Evolutionary conservation across 2,888 invertebrate genomes (phyloP), one percentile per base, ranked within the genome.

Genomic region (Drosophila recens): DNA sequence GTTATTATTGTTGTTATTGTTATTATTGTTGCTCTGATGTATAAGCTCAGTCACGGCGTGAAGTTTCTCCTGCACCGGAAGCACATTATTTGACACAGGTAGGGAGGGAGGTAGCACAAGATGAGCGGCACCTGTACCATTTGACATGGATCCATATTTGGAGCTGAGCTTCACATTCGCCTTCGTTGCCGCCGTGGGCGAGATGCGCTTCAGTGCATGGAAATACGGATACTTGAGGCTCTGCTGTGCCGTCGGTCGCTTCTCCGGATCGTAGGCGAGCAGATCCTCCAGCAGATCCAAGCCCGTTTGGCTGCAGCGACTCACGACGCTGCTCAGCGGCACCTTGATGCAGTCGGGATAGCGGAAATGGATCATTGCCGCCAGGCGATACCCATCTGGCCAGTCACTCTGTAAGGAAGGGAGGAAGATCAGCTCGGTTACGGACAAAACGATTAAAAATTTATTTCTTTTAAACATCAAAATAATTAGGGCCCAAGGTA

Each of bases 341-440:
- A 97, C 97, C 85, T 96, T 95, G 0, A 95, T 95, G 91, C 97
- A 96, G 90, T 96, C 96, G 4, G 99, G 99, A 93, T 99, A 99
- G 71, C 97, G 96, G 92, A 99, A 99, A 89, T 99, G 98, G 94
- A 99, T 97, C 58, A 97, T 96, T 4, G 96, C 95, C 0, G 99
- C 98, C 75, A 99, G 93, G 78, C 97, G 96, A 93, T 97, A 97
- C 4, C 99, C 99, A 90, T 99, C 99, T 1, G 97, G 95, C 99
- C 99, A 99, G 75, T 97, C 96, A 80, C 95, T 96, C 95, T 97
- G 80, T 15, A 51, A 27, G 23, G 27, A 17, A 4, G 8, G 33
- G 8, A 36, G 2, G 33, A 8, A 30, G 30, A 30, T 1, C 27
- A 6, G 27, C 0, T 27, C 27, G 27, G n/a, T n/a, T n/a, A n/a